phyloP scores from a whole-genome alignment of 2,113 vertebrate species.

The Formicarius rufipectus region DNA sequence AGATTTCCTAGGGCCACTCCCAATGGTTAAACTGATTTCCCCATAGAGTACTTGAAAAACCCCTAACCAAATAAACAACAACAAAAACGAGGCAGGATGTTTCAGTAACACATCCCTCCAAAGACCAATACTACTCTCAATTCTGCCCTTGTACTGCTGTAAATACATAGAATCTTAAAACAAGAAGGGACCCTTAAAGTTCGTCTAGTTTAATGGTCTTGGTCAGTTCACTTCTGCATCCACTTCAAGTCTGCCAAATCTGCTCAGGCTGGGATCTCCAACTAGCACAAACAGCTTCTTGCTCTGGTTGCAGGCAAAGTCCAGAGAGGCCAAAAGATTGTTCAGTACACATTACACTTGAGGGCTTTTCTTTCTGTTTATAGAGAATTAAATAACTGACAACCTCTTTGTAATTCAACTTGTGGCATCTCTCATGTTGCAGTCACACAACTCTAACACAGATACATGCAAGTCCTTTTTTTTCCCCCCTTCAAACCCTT shows the following conservation, averaged over 20 bases:
- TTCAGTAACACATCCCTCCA: background rate
- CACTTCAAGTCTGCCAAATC: background rate
- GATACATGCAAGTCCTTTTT: background rate
- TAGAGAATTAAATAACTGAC: background rate
- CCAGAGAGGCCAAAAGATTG: background rate
- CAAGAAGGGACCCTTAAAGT: background rate
- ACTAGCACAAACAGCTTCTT: rapidly evolving
- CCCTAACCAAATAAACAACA: background rate
- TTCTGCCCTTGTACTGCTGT: background rate
- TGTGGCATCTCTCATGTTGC: background rate
- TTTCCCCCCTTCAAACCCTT: background rate
- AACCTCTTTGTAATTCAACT: background rate
- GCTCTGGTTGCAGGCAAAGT: background rate
- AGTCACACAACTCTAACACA: background rate
- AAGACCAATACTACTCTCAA: background rate
- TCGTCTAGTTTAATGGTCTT: rapidly evolving
- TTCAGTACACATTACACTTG: background rate
- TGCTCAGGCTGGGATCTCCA: background rate
- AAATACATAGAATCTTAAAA: background rate
- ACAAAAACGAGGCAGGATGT: background rate
- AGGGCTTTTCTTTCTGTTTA: background rate
- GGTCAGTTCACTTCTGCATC: background rate
- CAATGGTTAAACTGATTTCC: background rate
- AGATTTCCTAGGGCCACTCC: background rate
- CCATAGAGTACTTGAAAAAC: background rate